These are phyloP conservation scores for Knipowitschia caucasica DNA, from an alignment of 2,797 vertebrate genomes.

Conservation along the genomic window DNA sequence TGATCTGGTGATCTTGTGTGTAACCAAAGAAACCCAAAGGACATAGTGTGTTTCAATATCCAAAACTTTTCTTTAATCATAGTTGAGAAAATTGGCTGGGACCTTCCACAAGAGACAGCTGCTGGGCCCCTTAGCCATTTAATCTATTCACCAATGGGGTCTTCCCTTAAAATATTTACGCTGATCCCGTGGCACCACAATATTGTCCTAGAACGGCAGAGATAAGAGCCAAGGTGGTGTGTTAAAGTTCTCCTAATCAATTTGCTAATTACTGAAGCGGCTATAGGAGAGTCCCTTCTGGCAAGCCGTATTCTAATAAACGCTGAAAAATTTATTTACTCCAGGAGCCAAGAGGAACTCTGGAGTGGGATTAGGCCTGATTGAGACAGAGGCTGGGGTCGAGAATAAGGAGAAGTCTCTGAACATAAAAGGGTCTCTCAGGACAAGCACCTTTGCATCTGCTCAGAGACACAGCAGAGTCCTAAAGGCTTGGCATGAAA, in stretches of 20 bases:
- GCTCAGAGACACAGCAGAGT: constrained; percentile 42
- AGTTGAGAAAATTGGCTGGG: constrained; percentile 81
- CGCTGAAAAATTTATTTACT: constrained; percentile 80
- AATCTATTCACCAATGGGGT: constrained; percentile 78
- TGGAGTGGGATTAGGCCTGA: constrained; percentile 77
- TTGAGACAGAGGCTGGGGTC: constrained; percentile 68
- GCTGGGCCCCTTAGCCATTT: constrained; percentile 75
- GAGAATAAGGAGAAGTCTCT: constrained; percentile 61
- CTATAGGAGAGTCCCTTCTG: constrained; percentile 79
- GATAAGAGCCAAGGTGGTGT: constrained; percentile 80
- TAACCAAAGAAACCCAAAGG: constrained; percentile 64
- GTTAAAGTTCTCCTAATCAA: constrained; percentile 82
- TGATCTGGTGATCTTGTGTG: constrained; percentile 68
- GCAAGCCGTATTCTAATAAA: constrained; percentile 79
- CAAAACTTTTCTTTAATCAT: constrained; percentile 86
- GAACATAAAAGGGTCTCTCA: constrained; percentile 69
- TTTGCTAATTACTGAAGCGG: constrained; percentile 81
- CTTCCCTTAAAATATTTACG: constrained; percentile 83
- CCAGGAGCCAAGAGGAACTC: constrained; percentile 69
- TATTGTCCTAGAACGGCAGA: constrained; percentile 77
- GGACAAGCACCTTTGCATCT: constrained; percentile 70
- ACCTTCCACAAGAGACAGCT: constrained; percentile 76
- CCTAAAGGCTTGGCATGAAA: constrained; percentile 60
- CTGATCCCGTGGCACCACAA: constrained; percentile 73
- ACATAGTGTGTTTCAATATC: constrained; percentile 79